Conservation (phyloP, 2,113 vertebrate genomes). For the Lophochroa leadbeateri region DNA sequence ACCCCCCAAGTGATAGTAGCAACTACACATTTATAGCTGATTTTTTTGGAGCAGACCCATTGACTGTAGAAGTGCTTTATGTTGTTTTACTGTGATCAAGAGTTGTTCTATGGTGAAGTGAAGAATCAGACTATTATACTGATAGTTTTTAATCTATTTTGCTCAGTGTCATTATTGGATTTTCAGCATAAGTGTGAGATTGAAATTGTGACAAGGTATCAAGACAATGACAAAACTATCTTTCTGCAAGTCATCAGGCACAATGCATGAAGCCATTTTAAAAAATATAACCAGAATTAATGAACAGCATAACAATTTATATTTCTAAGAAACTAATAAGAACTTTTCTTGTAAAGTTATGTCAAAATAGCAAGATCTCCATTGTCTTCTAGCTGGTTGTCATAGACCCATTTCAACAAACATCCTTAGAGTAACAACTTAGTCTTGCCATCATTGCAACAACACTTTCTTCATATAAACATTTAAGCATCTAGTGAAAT, state of each 20-base stretch:
- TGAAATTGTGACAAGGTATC: not conserved
- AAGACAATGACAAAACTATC: not conserved
- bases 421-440: not conserved
- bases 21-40: not conserved
- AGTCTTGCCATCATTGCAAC: not conserved
- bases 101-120: not conserved
- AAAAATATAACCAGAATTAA: not conserved
- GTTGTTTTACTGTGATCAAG: not conserved
- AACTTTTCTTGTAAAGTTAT: not conserved
- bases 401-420: not conserved
- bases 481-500: not conserved
- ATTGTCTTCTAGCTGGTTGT: not conserved
- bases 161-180: not conserved
- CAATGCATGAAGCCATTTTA: not conserved
- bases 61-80: not conserved
- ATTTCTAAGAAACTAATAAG: not conserved
- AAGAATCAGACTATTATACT: not conserved
- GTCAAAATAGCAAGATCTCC: not conserved
- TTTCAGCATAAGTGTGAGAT: not conserved
- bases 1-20: not conserved
- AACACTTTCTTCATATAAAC: not conserved
- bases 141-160: not conserved
- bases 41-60: not conserved
- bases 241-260: not conserved
- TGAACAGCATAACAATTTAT: not conserved